Conservation (phyloP, 2,797 vertebrate species). For the Eurystomus glaucurus region DNA sequence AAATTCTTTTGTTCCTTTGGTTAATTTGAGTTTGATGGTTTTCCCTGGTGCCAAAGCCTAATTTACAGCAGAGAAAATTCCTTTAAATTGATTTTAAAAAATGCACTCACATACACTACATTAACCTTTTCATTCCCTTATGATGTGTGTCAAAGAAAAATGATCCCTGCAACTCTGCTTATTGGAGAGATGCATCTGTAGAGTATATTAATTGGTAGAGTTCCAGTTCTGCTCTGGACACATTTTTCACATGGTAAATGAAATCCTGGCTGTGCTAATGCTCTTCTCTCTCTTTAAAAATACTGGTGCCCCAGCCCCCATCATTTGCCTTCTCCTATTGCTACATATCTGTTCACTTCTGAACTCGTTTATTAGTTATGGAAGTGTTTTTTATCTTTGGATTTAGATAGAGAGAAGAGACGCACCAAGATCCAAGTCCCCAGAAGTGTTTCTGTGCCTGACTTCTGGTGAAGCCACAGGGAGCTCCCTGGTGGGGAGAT, state of each 20-base stretch:
- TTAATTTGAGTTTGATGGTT: constrained; percentile 63
- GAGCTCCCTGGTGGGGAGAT: too few species aligned
- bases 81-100: constrained; percentile 73
- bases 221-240: background rate
- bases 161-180: constrained; percentile 2
- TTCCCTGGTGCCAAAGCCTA: constrained; percentile 29
- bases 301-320: background rate
- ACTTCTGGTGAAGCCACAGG: background rate
- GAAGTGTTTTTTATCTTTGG: background rate
- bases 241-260: background rate
- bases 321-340: background rate
- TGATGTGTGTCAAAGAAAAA: constrained; percentile 32
- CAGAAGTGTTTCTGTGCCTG: background rate
- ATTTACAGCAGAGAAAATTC: constrained; percentile 51
- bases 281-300: background rate
- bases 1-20: constrained; percentile 68
- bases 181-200: background rate
- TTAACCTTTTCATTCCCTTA: constrained; percentile 55
- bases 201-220: constrained; percentile 29
- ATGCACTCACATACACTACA: background rate
- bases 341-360: background rate
- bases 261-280: background rate
- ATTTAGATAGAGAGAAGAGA: background rate
- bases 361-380: background rate
- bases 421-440: background rate